Conservation (phyloP, 2,888 invertebrate genomes). For the Acrobasis repandana region DNA sequence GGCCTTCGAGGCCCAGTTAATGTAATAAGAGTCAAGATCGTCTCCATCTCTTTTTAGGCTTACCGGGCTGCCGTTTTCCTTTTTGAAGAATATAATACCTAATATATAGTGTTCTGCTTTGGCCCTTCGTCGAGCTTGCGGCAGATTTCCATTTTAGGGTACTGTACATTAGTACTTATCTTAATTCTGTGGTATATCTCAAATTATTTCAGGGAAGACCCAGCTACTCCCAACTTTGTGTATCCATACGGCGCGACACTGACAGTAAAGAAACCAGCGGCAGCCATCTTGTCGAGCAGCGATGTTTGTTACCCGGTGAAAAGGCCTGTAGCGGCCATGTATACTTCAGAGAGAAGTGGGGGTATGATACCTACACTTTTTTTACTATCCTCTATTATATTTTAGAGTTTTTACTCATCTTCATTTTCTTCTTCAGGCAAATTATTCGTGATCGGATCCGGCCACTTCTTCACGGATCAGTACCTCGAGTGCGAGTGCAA, state of each 20-base stretch:
- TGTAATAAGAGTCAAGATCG: too few relatives aligned
- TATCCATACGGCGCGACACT: constrained; percentile 98
- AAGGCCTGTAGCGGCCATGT: constrained; percentile 93
- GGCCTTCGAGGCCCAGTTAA: too few relatives aligned
- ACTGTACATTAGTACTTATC: too few relatives aligned
- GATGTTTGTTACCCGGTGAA: constrained; percentile 97
- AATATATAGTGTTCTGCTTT: too few relatives aligned
- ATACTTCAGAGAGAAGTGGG: constrained; percentile 82
- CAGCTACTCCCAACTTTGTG: constrained; percentile 88
- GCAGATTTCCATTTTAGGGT: too few relatives aligned
- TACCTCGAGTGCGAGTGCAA: constrained; percentile 98
- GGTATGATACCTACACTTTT: constrained; percentile 41
- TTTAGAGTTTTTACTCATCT: too few relatives aligned
- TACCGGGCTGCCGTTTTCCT: too few relatives aligned
- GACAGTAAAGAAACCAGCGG: constrained; percentile 94
- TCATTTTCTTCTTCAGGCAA: constrained; percentile 77
- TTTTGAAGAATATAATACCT: too few relatives aligned
- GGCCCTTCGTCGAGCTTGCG: too few relatives aligned
- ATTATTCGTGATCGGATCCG: constrained; percentile 95
- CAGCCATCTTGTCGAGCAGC: constrained; percentile 95
- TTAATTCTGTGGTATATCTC: too few relatives aligned
- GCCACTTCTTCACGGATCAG: constrained; percentile 95
- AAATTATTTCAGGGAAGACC: constrained; percentile 61
- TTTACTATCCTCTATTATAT: background rate
- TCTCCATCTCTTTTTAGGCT: too few relatives aligned